Evolutionary conservation across 1,140 invertebrate species (phyloP), one percentile per base, ranked within the genome.

Genomic region (Pentalonia nigronervosa): DNA sequence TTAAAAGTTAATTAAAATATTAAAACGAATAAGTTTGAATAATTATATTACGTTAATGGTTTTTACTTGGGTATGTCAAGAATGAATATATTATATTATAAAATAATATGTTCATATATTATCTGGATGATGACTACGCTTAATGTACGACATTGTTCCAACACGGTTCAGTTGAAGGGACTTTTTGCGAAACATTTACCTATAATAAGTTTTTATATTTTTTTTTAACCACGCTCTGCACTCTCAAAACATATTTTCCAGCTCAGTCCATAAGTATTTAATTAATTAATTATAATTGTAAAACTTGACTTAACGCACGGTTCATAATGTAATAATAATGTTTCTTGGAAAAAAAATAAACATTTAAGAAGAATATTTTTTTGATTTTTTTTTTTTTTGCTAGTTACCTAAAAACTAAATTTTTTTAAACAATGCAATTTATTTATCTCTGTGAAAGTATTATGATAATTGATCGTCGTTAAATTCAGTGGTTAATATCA

Each of bases 1-100:
- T 88, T 50, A 48, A 88, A 88, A 88, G 86, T 88, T 50, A 88
- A 88, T 88, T 88, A 50, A 50, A 88, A 88, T 50, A 50, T 34
- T 88, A 48, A 88, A 88, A 88, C 17, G 47, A 88, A 50, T 50
- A n/a, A 48, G 30, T 88, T 88, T 50, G n/a, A 88, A 88, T 34
- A 50, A 88, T 88, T 76, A 76, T 76, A 76, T 20, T 88, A 50
- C 86, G 47, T n/a, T 88, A 48, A 34, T 50, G 86, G 86, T n/a
- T 88, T 50, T 34, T 88, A 48, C 45, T 87, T 48, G 30, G 60
- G 60, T 67, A 87, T 88, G 86, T 48, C 30, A 34, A 48, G 30
- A 88, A 88, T 48, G 86, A 88, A 50, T 87, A 86, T 86, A 36
- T 83, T 83, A 20, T 50, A 53, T 53, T 53, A 76, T 34, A 76